A percentile compares a stretch with the other conserved stretches of the same genome.
These are phyloP conservation scores for Chamaetylas fuelleborni DNA, from an alignment of 2,113 vertebrate genomes.

Conservation along the genomic window DNA sequence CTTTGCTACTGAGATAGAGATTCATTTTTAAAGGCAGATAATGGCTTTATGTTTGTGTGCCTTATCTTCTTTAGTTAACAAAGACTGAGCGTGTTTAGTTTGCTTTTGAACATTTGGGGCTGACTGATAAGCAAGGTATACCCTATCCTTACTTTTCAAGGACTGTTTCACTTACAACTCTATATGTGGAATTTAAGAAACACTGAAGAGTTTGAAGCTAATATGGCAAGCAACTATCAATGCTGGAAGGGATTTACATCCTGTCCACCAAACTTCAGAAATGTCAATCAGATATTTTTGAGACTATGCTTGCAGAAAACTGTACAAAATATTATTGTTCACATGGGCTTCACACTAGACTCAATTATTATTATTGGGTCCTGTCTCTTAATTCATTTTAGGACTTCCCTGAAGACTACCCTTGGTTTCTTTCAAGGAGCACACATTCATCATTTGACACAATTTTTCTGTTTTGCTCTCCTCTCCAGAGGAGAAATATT, in stretches of 20 bases:
- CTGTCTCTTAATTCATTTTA: background rate
- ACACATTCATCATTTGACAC: background rate
- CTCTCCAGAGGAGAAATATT: background rate
- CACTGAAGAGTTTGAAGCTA: background rate
- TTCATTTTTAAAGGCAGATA: conserved; percentile 17
- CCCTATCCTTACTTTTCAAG: background rate
- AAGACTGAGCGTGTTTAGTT: background rate
- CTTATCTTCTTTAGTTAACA: conserved; percentile 37
- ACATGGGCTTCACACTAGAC: background rate
- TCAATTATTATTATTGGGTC: background rate
- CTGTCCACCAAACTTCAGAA: background rate
- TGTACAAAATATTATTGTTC: background rate
- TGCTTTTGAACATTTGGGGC: conserved; percentile 14
- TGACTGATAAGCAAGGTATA: background rate
- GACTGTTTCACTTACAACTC: background rate
- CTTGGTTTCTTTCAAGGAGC: background rate
- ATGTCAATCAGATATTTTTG: background rate
- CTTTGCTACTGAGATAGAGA: background rate
- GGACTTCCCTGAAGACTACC: background rate
- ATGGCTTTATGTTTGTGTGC: background rate
- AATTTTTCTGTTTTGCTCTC: background rate
- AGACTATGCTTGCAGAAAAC: background rate
- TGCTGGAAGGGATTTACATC: background rate
- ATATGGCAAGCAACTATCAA: background rate
- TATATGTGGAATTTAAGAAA: background rate